Percentiles rank a stretch among this genome's conserved stretches.
Evolutionary conservation across 2,888 invertebrate genomes (phyloP).

Genomic region (Branchinecta sandiegonensis): DNA sequence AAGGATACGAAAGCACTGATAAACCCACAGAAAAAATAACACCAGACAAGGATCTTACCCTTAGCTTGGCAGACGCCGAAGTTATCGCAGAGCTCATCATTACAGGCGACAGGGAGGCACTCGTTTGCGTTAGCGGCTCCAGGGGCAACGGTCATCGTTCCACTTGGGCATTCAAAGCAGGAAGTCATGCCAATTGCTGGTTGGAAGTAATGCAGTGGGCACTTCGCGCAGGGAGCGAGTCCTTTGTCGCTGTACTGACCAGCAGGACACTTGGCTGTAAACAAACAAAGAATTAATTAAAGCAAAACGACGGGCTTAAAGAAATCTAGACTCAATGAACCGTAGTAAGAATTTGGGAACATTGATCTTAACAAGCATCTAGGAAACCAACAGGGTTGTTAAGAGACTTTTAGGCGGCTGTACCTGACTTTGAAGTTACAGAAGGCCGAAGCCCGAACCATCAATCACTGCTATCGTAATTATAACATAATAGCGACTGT

Average conservation of each 20-base stretch:
- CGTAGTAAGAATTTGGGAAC: too few relatives aligned
- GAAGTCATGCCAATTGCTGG: conserved; percentile 64
- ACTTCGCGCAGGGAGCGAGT: conserved; percentile 78
- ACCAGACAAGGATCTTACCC: conserved; percentile 34
- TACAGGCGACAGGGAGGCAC: conserved; percentile 72
- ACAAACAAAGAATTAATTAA: conserved; percentile 19
- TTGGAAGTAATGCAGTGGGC: conserved; percentile 85
- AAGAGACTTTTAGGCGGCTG: background rate
- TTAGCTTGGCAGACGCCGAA: conserved; percentile 78
- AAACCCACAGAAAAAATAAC: too few relatives aligned
- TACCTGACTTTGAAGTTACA: too few relatives aligned
- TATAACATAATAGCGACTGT: too few relatives aligned
- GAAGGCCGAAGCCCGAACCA: too few relatives aligned
- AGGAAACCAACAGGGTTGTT: too few relatives aligned
- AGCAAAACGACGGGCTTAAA: background rate
- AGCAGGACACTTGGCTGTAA: conserved; percentile 60
- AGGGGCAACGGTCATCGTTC: conserved; percentile 65
- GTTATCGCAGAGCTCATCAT: conserved; percentile 73
- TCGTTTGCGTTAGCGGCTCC: conserved; percentile 70
- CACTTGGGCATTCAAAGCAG: conserved; percentile 78
- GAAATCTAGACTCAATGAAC: background rate
- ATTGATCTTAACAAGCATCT: too few relatives aligned
- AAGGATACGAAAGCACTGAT: too few relatives aligned
- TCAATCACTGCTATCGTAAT: too few relatives aligned
- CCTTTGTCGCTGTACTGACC: conserved; percentile 88